Conservation (phyloP, 2,888 invertebrate species). For the Horisme vitalbata region DNA sequence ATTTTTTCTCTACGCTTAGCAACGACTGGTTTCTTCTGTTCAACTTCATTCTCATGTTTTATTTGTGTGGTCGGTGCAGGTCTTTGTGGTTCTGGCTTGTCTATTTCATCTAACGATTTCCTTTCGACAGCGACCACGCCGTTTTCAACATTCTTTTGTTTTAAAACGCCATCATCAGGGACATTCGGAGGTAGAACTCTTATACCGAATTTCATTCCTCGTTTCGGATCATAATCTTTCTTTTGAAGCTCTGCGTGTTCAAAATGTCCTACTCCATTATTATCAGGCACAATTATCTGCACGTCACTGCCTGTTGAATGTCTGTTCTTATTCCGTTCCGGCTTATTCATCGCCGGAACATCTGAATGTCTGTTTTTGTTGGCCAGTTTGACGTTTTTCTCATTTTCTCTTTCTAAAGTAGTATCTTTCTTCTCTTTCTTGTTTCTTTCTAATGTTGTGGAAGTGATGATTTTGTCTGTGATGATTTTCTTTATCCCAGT, state of each 20-base stretch:
- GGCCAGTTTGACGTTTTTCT: conserved; percentile 71
- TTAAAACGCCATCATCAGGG: conserved; percentile 77
- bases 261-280: conserved; percentile 63
- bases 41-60: conserved; percentile 79
- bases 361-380: conserved; percentile 67
- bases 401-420: conserved; percentile 76
- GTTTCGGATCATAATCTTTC: conserved; percentile 80
- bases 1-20: conserved; percentile 79
- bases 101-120: conserved; percentile 66
- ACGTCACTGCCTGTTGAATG: conserved; percentile 67
- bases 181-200: conserved; percentile 84
- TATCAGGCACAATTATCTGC: conserved; percentile 70
- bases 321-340: conserved; percentile 67
- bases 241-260: conserved; percentile 81
- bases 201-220: conserved; percentile 86
- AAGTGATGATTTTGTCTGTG: conserved; percentile 73
- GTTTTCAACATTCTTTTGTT: conserved; percentile 71
- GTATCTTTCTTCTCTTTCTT: conserved; percentile 75
- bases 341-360: conserved; percentile 58
- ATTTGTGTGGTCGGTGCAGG: conserved; percentile 61
- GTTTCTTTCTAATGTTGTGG: conserved; percentile 71
- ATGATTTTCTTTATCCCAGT: conserved; percentile 77
- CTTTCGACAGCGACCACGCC: conserved; percentile 62
- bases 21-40: conserved; percentile 75
- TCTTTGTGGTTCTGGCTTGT: conserved; percentile 65